Evolutionary conservation across 2,888 invertebrate species (phyloP), one percentile per base, ranked within the genome.

Genomic region (Sarcophaga variegata): DNA sequence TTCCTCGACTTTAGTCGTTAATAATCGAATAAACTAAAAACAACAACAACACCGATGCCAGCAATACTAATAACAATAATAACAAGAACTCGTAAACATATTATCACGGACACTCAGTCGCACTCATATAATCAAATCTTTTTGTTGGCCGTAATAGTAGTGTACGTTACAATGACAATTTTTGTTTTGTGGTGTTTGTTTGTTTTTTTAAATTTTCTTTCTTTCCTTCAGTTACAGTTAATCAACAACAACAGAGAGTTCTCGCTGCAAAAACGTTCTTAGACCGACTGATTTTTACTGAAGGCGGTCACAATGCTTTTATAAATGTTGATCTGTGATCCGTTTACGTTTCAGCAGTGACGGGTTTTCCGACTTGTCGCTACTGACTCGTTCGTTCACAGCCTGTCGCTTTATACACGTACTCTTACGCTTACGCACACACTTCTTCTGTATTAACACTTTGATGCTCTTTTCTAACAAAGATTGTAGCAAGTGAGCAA

Each of bases 221-320:
- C 37, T 37, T 37, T 37, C 10, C 37, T 37, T 37, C 37, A 37
- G 37, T 37, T 37, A 37, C 37, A 37, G 37, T 37, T 37, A 37
- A 8, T 37, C 37, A 37, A 37, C 37, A 2, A 37, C 8, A 37
- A 54, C 54, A 54, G 77, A 37, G 25, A 85, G 88, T 88, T 88
- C 88, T 89, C 87, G 86, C 77, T 70, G 83, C 87, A 89, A 89
- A 90, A 89, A 88, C 90, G 92, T 92, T 92, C 92, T 92, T 89
- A 90, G 85, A 88, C 88, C 90, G 79, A 92, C 92, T 92, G 91
- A 89, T 85, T 91, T 91, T 89, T 90, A 89, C 89, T 90, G 87
- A 89, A 86, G 88, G 89, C 88, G 88, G 89, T 86, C 83, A 89
- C 90, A 91, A 91, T 92, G 91, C 91, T 92, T 92, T 92, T 92